phyloP scores from a whole-genome alignment of 2,888 invertebrate species.

The Lysandra bellargus region DNA sequence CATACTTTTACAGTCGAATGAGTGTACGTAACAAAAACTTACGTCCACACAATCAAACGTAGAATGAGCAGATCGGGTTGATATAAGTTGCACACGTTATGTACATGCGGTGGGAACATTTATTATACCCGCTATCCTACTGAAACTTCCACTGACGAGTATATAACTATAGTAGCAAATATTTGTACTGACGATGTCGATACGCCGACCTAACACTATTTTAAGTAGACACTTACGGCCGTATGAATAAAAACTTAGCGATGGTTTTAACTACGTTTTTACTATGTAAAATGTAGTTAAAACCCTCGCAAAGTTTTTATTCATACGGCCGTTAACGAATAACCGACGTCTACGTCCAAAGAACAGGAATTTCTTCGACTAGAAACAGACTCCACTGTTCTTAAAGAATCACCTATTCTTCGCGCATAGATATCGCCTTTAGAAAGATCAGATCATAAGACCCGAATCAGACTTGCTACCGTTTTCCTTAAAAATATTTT shows the following conservation, averaged over 20 bases:
- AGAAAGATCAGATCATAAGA: neutral
- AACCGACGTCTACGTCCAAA: neutral
- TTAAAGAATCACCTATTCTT: neutral
- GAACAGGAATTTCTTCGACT: conserved; percentile 12
- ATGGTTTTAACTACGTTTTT: too few relatives aligned
- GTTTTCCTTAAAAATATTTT: conserved; percentile 48
- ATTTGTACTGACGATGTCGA: conserved; percentile 54
- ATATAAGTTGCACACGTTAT: conserved; percentile 54
- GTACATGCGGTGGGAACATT: conserved; percentile 71
- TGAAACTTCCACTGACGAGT: conserved; percentile 58
- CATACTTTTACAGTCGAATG: conserved; percentile 7
- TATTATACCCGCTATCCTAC: conserved; percentile 67
- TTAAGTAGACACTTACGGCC: conserved; percentile 25
- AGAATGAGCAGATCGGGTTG: conserved; percentile 46
- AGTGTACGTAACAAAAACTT: conserved; percentile 20
- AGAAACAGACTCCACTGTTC: conserved; percentile 12
- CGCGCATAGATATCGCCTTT: conserved; percentile 16
- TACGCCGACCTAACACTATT: conserved; percentile 32
- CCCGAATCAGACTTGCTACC: conserved; percentile 27
- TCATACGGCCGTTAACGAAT: neutral
- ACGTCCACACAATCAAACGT: conserved; percentile 16
- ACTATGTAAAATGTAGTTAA: too few relatives aligned
- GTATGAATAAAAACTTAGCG: too few relatives aligned
- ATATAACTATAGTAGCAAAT: conserved; percentile 59
- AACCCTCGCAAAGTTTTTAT: too few relatives aligned